A percentile compares a stretch with the other conserved stretches of the same genome.
Conservation (phyloP, 1,140 invertebrate species). For the Pectinophora gossypiella region DNA sequence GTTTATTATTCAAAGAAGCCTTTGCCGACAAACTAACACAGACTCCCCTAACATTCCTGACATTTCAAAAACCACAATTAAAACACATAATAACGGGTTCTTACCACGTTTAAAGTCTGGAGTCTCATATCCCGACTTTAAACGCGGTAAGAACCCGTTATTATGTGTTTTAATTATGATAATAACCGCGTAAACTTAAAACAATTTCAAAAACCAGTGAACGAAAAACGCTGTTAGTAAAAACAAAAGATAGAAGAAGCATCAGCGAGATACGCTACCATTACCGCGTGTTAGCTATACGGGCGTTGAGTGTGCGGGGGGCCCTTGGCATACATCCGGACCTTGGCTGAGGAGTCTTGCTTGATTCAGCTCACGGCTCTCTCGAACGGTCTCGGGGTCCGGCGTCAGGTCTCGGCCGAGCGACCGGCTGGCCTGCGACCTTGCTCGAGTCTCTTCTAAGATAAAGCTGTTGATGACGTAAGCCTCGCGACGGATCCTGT, state of each 20-base stretch:
- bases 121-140: too few species aligned
- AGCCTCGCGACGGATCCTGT: conserved; percentile 89
- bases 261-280: conserved; percentile 38
- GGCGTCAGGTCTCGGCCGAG: conserved; percentile 10
- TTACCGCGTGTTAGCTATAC: conserved; percentile 31
- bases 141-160: too few species aligned
- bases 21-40: too few species aligned
- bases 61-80: too few species aligned
- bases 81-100: too few species aligned
- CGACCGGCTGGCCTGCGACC: conserved; percentile 20
- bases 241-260: conserved; percentile 23
- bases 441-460: conserved; percentile 76
- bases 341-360: too few species aligned
- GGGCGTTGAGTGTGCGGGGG: conserved; percentile 27
- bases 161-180: too few species aligned
- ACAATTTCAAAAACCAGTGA: conserved; percentile 25
- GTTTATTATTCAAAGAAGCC: too few species aligned
- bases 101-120: too few species aligned
- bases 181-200: too few species aligned
- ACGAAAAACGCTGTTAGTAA: conserved; percentile 37
- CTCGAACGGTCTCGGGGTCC: not conserved
- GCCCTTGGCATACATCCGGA: not conserved
- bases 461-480: conserved; percentile 94
- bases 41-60: too few species aligned
- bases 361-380: too few species aligned